Evolutionary conservation across 2,797 vertebrate species (phyloP).

Genomic region (Philypnodon macrostomus): DNA sequence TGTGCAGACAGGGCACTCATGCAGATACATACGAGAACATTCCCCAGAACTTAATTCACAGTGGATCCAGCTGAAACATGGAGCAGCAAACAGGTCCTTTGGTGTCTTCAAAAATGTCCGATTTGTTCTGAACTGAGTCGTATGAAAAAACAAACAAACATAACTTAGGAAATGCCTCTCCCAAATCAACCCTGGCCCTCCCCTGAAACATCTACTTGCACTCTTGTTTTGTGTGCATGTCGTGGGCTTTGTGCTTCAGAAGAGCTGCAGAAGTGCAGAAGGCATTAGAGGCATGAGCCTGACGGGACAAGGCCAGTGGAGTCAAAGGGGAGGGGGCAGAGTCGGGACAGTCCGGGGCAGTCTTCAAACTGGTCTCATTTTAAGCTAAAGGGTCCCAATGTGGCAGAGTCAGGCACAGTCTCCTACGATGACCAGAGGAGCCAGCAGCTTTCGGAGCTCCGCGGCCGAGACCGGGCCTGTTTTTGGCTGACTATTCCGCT

Average conservation of each 20-base stretch:
- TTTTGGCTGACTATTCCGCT: slow-evolving; percentile 84
- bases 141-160: slow-evolving; percentile 35
- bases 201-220: slow-evolving; percentile 49
- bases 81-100: slow-evolving; percentile 84
- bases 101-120: slow-evolving; percentile 69
- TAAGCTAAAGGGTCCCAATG: slow-evolving; percentile 44
- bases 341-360: slow-evolving; percentile 30
- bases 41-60: slow-evolving; percentile 82
- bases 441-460: slow-evolving; percentile 82
- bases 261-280: slow-evolving; percentile 70
- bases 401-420: slow-evolving; percentile 81
- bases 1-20: slow-evolving; percentile 61
- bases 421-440: slow-evolving; percentile 88
- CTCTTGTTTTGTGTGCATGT: slow-evolving; percentile 47
- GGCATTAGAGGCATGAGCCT: slow-evolving; percentile 65
- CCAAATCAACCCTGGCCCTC: slow-evolving; percentile 41
- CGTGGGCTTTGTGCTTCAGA: slow-evolving; percentile 73
- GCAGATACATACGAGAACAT: slow-evolving; percentile 71
- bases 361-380: slow-evolving; percentile 43
- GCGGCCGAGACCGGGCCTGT: slow-evolving; percentile 77
- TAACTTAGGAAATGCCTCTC: slow-evolving; percentile 43
- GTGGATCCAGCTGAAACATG: slow-evolving; percentile 81
- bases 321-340: slow-evolving; percentile 43
- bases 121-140: slow-evolving; percentile 59
- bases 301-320: slow-evolving; percentile 49